Percentiles rank a stretch among this genome's conserved stretches.
Evolutionary conservation across 2,888 invertebrate genomes (phyloP).

Genomic region (Noctua pronuba): DNA sequence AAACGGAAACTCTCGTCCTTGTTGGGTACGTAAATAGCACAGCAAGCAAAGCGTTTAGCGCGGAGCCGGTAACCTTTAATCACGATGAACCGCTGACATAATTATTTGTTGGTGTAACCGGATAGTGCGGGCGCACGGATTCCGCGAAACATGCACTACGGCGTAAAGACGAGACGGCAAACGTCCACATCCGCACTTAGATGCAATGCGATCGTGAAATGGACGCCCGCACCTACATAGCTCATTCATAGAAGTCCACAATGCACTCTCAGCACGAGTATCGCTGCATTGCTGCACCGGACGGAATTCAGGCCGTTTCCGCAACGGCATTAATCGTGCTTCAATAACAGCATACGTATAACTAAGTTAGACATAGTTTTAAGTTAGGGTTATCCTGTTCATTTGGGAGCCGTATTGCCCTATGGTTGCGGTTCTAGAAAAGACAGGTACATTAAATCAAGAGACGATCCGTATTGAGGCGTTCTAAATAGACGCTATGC

Average conservation of each 20-base stretch:
- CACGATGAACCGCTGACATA: slow-evolving; percentile 86
- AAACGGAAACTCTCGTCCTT: slow-evolving; percentile 80
- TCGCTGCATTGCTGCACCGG: slow-evolving; percentile 76
- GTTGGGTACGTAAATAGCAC: slow-evolving; percentile 72
- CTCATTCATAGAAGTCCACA: slow-evolving; percentile 84
- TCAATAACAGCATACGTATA: slow-evolving; percentile 53
- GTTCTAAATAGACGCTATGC: slow-evolving; percentile 87
- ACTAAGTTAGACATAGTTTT: slow-evolving; percentile 31
- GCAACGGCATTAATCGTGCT: slow-evolving; percentile 65
- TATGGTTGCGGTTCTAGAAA: slow-evolving; percentile 88
- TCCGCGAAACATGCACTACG: slow-evolving; percentile 82
- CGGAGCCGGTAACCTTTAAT: slow-evolving; percentile 79
- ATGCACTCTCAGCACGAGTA: slow-evolving; percentile 75
- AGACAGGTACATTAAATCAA: slow-evolving; percentile 87
- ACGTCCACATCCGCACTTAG: slow-evolving; percentile 80
- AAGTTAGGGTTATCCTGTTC: slow-evolving; percentile 79
- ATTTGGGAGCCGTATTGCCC: slow-evolving; percentile 88
- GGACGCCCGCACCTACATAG: slow-evolving; percentile 75
- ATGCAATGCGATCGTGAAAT: slow-evolving; percentile 80
- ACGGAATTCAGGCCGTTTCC: slow-evolving; percentile 80
- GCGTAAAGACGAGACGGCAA: slow-evolving; percentile 78
- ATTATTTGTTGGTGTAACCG: slow-evolving; percentile 86
- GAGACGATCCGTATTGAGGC: slow-evolving; percentile 90
- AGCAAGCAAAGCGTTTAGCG: slow-evolving; percentile 62
- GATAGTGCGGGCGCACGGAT: slow-evolving; percentile 80